Evolutionary conservation across 2,113 vertebrate genomes (phyloP).

Genomic region (Oryzias celebensis): DNA sequence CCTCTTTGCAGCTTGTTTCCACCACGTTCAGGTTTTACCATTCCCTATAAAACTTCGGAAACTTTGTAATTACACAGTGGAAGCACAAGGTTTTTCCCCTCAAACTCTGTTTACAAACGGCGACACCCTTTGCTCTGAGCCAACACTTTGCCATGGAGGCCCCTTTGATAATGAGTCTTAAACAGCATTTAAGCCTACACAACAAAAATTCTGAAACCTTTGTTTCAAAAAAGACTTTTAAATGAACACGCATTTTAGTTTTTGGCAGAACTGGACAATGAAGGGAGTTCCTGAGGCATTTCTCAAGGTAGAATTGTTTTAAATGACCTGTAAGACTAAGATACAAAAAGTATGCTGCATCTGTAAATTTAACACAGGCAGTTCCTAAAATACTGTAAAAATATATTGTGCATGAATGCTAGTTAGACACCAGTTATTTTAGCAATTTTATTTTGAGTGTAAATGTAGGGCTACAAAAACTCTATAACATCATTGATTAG

Average conservation of each 20-base stretch:
- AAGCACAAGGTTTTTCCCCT: slow-evolving; percentile 15
- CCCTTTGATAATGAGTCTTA: slow-evolving; percentile 66
- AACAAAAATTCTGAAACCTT: slow-evolving; percentile 70
- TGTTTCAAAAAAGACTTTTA: slow-evolving; percentile 65
- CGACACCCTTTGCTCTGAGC: slow-evolving; percentile 52
- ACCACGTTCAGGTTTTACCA: slow-evolving; percentile 41
- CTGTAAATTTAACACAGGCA: no score
- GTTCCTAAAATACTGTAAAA: no score
- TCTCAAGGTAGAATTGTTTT: no score
- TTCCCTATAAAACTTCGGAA: slow-evolving; percentile 55
- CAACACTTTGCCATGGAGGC: slow-evolving; percentile 63
- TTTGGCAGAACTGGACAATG: no score
- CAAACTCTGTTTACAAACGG: slow-evolving; percentile 47
- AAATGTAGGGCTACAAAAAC: no score
- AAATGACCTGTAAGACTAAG: no score
- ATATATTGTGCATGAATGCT: no score
- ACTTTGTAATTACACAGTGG: slow-evolving; percentile 50
- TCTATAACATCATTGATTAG: no score
- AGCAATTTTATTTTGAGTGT: no score
- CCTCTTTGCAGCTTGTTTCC: slow-evolving; percentile 27
- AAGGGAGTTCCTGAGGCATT: no score
- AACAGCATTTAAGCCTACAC: slow-evolving; percentile 65
- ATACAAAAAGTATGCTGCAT: no score
- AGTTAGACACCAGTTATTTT: no score
- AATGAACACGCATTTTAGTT: slow-evolving; percentile 52